These are phyloP conservation scores for Cairina moschata DNA, from an alignment of 2,113 vertebrate species.

Conservation along the genomic window DNA sequence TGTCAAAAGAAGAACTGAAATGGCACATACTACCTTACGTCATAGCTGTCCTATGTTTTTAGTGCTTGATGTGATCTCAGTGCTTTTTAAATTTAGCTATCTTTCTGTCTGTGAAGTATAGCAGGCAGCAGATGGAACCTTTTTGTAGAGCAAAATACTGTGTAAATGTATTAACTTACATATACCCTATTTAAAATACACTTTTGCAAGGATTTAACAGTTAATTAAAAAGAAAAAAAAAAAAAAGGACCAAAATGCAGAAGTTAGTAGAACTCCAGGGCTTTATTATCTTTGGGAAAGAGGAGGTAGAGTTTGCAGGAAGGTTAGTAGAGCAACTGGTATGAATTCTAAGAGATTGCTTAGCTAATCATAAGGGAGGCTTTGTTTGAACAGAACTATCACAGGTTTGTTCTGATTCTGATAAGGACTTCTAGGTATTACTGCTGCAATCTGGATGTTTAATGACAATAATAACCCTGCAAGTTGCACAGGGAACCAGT, in stretches of 20 bases:
- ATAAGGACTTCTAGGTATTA: neutral
- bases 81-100: neutral
- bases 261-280: neutral
- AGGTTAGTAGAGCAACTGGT: neutral
- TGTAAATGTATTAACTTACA: neutral
- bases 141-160: neutral
- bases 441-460: neutral
- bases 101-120: neutral
- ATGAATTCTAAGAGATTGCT: neutral
- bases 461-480: neutral
- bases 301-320: neutral
- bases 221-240: neutral
- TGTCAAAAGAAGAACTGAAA: neutral
- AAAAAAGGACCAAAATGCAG: neutral
- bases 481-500: neutral
- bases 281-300: neutral
- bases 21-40: neutral
- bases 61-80: neutral
- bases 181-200: neutral
- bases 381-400: neutral
- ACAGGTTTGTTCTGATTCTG: neutral
- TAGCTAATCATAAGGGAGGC: neutral
- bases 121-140: neutral
- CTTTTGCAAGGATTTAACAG: neutral
- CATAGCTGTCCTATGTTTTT: neutral